Evolutionary conservation across 2,113 vertebrate genomes (phyloP).

Genomic region (Electrona antarctica): DNA sequence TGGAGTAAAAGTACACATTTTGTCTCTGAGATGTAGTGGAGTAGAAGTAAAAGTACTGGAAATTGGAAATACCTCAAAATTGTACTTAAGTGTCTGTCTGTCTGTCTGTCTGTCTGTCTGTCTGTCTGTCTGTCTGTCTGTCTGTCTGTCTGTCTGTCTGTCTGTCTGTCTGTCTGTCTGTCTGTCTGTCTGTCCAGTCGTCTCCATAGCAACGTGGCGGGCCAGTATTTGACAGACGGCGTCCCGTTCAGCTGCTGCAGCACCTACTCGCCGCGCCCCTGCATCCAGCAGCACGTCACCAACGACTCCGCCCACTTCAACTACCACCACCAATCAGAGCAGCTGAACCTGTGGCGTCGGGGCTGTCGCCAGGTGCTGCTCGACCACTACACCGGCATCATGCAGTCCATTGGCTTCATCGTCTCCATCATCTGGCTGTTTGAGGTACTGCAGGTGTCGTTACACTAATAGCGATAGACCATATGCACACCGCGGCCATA

Average conservation of each 20-base stretch:
- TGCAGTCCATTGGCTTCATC: slow-evolving; percentile 82
- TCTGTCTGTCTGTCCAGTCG: slow-evolving; percentile 70
- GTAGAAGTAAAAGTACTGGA: no score
- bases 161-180: neutral
- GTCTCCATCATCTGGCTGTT: slow-evolving; percentile 88
- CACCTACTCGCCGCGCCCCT: slow-evolving; percentile 84
- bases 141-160: no score
- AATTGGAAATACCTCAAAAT: no score
- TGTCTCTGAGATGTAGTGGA: no score
- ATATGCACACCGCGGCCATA: no score
- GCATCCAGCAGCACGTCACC: slow-evolving; percentile 86
- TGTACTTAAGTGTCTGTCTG: no score
- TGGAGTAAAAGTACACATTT: no score
- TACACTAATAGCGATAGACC: no score
- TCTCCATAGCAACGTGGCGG: slow-evolving; percentile 84
- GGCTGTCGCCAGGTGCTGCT: slow-evolving; percentile 85
- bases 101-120: no score
- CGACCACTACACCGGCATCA: slow-evolving; percentile 83
- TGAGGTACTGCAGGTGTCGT: slow-evolving; percentile 75
- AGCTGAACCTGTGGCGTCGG: slow-evolving; percentile 84
- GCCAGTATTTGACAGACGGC: slow-evolving; percentile 83
- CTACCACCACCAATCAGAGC: slow-evolving; percentile 78
- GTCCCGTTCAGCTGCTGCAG: slow-evolving; percentile 93
- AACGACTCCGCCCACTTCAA: slow-evolving; percentile 83
- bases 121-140: no score